Conservation (phyloP, 2,113 vertebrate genomes). For the Calypte anna region DNA sequence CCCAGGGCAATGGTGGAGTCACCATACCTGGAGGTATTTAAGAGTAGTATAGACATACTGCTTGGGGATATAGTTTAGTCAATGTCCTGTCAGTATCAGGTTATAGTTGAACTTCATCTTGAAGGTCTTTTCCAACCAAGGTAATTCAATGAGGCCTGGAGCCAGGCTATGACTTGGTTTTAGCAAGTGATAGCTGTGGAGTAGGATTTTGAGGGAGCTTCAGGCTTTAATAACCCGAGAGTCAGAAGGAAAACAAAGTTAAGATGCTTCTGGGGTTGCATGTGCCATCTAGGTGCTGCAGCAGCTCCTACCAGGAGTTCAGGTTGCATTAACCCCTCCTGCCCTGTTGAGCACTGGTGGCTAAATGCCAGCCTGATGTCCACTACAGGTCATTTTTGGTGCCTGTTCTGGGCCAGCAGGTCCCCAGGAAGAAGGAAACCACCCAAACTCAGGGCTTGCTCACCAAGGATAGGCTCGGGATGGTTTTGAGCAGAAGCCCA, state of each 20-base stretch:
- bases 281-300: neutral
- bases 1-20: too few relatives aligned
- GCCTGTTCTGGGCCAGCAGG: neutral
- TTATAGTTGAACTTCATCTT: too few relatives aligned
- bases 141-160: neutral
- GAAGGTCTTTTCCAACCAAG: too few relatives aligned
- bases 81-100: too few relatives aligned
- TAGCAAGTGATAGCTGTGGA: neutral
- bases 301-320: neutral
- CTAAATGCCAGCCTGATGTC: neutral
- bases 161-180: neutral
- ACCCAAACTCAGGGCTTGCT: accelerated
- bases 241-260: neutral
- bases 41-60: too few relatives aligned
- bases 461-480: neutral
- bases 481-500: accelerated
- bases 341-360: accelerated
- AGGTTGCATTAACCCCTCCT: neutral
- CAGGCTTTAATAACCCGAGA: neutral
- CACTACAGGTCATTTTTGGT: accelerated
- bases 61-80: too few relatives aligned
- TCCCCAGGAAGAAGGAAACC: neutral
- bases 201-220: neutral
- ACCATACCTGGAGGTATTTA: too few relatives aligned
- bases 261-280: neutral